Evolutionary conservation across 2,113 vertebrate genomes (phyloP), one percentile per base, ranked within the genome.

Genomic region (Thinocorus orbignyianus): DNA sequence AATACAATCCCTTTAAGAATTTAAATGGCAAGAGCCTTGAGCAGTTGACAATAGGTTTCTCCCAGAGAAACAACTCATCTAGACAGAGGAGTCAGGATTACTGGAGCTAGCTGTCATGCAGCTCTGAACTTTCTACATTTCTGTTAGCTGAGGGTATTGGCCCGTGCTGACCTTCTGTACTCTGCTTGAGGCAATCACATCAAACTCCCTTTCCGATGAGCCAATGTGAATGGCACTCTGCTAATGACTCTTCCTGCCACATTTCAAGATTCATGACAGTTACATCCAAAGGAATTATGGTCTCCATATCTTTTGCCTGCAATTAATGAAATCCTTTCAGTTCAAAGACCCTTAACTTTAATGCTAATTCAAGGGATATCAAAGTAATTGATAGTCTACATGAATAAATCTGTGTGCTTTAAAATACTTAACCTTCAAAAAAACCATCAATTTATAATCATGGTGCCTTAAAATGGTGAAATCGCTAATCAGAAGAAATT

Each of bases 101-200:
- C 84, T 92, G 94, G 94, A 93, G 87, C 86, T 96, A 81, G 88
- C 69, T 92, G 93, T 93, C 88, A 92, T 48, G 55, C 48, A 79
- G 83, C 74, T 79, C 72, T 96, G 87, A 95, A 95, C 81, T 61
- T 77, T n/a, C 80, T 79, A 24, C 88, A 66, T 80, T 94, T 90
- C 84, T 97, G 66, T 92, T 89, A 93, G 87, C 90, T 81, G 64
- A 95, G 73, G 80, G 86, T 71, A 85, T 62, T 93, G 81, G 88
- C 79, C 95, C 35, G 11, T 92, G 83, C 44, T 96, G 46, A 86
- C 93, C 92, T 94, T 91, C 90, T 86, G 92, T 39, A 57, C 91
- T 92, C 83, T 78, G 91, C 97, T 96, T 37, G 80, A 97, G 95
- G 96, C 97, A 97, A 96, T 93, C 92, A 89, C 95, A 97, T 93